phyloP scores from a whole-genome alignment of 2,113 vertebrate species.

The Macaca mulatta region DNA sequence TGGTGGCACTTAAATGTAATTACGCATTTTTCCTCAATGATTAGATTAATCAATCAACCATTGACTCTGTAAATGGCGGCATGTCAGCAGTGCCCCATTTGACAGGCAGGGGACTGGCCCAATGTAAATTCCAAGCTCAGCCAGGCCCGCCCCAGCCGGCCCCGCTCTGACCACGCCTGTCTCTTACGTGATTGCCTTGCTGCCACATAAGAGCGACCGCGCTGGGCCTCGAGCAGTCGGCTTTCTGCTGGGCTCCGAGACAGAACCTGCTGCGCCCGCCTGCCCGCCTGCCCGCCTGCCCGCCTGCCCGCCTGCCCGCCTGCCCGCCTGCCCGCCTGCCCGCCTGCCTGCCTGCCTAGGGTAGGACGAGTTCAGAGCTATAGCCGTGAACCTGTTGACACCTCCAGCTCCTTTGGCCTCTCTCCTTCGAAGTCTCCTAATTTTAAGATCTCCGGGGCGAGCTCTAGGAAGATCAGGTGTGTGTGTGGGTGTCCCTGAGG shows the following conservation, averaged over 20 bases:
- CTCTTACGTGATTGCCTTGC: no score
- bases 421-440: not conserved
- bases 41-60: not conserved
- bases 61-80: no score
- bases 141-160: not conserved
- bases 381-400: not conserved
- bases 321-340: no score
- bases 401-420: no score
- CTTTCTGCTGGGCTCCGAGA: not conserved
- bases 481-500: fast-evolving
- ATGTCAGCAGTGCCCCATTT: not conserved
- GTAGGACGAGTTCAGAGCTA: not conserved
- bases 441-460: no score
- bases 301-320: no score
- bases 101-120: not conserved
- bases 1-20: not conserved
- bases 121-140: not conserved
- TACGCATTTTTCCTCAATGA: not conserved
- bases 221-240: fast-evolving
- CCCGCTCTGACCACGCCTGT: no score
- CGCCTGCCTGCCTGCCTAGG: no score
- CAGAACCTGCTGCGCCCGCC: not conserved
- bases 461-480: not conserved
- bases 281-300: no score
- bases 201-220: fast-evolving